Evolutionary conservation across 2,797 vertebrate species (phyloP).

Genomic region (Agapornis canus): DNA sequence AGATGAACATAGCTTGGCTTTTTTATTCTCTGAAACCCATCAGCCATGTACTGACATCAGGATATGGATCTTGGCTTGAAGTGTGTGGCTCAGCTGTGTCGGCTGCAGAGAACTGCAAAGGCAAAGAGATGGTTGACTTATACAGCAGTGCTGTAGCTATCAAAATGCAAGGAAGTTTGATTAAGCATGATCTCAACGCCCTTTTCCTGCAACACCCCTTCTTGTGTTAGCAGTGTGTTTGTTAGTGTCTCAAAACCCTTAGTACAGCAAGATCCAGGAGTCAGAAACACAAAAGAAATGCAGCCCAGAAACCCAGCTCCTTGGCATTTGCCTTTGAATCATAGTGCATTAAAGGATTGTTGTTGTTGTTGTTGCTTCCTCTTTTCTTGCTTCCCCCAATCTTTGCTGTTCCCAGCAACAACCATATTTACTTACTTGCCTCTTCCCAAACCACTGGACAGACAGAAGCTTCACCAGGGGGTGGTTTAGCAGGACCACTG

Average conservation of each 20-base stretch:
- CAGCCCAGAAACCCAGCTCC: neutral
- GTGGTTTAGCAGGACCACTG: neutral
- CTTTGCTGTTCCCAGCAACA: conserved; percentile 28
- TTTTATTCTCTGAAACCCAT: neutral
- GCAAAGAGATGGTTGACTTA: neutral
- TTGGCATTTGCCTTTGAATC: conserved; percentile 5
- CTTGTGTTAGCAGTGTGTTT: conserved; percentile 39
- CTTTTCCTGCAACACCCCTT: conserved; percentile 64
- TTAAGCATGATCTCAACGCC: conserved; percentile 45
- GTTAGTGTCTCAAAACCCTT: conserved; percentile 37
- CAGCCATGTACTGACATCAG: neutral
- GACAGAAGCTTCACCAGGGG: conserved; percentile 41
- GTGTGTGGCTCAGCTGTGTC: neutral
- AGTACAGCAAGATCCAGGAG: conserved; percentile 55
- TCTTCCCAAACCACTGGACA: conserved; percentile 16
- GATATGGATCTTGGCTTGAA: neutral
- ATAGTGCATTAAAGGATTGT: neutral
- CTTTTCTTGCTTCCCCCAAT: neutral
- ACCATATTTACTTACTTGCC: conserved; percentile 9
- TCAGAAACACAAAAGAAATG: conserved; percentile 41
- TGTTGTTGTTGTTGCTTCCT: conserved; percentile 4
- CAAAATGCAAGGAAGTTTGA: conserved; percentile 66
- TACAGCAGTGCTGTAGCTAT: neutral
- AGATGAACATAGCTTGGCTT: neutral
- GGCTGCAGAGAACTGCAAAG: neutral